A percentile compares a stretch with the other conserved stretches of the same genome.
phyloP scores from a whole-genome alignment of 1,140 invertebrate genomes.

The Pseudomyrmex gracilis region DNA sequence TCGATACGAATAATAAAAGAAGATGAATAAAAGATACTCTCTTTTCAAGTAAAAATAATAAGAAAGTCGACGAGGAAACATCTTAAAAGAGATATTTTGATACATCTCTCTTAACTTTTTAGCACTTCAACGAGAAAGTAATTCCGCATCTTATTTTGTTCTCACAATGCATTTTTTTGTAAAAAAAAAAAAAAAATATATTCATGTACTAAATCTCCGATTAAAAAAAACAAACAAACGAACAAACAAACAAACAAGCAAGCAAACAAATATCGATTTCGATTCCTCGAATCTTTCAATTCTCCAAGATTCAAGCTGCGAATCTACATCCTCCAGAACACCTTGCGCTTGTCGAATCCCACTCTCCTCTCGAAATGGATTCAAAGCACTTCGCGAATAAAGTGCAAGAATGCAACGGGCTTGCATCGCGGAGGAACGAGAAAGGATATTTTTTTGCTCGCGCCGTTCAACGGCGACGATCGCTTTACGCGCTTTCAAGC shows the following conservation, averaged over 20 bases:
- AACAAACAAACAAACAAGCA: too few species aligned
- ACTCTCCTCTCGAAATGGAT: constrained; percentile 23
- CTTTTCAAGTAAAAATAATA: not conserved
- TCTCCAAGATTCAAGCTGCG: constrained; percentile 22
- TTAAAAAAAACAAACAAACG: too few species aligned
- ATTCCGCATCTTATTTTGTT: too few species aligned
- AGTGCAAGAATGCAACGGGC: constrained; percentile 51
- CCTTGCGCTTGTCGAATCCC: constrained; percentile 37
- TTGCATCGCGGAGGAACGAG: constrained; percentile 53
- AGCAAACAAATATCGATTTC: constrained; percentile 33
- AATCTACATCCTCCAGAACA: constrained; percentile 32
- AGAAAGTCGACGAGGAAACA: not conserved
- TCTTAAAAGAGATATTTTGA: too few species aligned
- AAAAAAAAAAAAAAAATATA: too few species aligned
- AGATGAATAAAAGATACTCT: too few species aligned
- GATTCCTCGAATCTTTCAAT: constrained; percentile 50
- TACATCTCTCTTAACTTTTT: too few species aligned
- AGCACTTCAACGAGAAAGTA: too few species aligned
- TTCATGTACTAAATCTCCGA: too few species aligned
- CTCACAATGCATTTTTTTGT: too few species aligned
- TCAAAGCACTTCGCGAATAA: constrained; percentile 59
- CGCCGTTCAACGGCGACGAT: constrained; percentile 55
- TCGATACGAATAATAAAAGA: not conserved
- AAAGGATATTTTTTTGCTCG: constrained; percentile 51
- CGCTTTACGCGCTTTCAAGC: constrained; percentile 61